These are phyloP conservation scores for Falco peregrinus DNA, from an alignment of 2,797 vertebrate species.

Conservation along the genomic window DNA sequence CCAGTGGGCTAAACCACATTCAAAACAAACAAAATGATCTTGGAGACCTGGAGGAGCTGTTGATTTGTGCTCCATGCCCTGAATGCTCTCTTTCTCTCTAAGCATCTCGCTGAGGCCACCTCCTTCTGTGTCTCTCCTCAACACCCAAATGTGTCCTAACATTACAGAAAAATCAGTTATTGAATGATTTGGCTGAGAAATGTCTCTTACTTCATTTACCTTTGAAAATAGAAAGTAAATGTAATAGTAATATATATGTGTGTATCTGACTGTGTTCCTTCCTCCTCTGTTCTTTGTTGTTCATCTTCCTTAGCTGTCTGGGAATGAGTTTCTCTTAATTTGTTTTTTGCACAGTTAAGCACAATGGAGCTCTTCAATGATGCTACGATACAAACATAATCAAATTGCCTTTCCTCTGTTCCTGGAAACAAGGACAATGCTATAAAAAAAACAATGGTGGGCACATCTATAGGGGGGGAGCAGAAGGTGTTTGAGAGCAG, in stretches of 20 bases:
- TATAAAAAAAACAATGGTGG: neutral
- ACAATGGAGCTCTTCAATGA: neutral
- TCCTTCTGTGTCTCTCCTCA: neutral
- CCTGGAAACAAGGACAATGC: neutral
- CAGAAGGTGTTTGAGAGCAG: neutral
- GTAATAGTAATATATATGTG: neutral
- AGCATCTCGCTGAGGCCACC: neutral
- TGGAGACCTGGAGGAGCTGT: neutral
- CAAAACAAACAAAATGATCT: neutral
- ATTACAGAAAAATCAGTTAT: neutral
- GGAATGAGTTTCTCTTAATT: neutral
- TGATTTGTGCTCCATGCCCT: neutral
- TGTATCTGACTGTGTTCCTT: neutral
- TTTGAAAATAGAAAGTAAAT: neutral
- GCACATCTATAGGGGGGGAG: neutral
- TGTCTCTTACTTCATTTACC: neutral
- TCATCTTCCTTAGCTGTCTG: neutral
- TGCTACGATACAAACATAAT: slow-evolving; percentile 8
- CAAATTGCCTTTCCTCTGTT: slow-evolving; percentile 27
- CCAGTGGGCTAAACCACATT: neutral
- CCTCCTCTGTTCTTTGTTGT: neutral
- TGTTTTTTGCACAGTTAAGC: slow-evolving; percentile 14
- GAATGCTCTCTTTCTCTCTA: neutral
- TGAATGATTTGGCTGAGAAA: neutral
- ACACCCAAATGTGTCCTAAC: neutral